These are phyloP conservation scores for Plectrocnemia conspersa DNA, from an alignment of 1,140 invertebrate genomes.

Conservation along the genomic window DNA sequence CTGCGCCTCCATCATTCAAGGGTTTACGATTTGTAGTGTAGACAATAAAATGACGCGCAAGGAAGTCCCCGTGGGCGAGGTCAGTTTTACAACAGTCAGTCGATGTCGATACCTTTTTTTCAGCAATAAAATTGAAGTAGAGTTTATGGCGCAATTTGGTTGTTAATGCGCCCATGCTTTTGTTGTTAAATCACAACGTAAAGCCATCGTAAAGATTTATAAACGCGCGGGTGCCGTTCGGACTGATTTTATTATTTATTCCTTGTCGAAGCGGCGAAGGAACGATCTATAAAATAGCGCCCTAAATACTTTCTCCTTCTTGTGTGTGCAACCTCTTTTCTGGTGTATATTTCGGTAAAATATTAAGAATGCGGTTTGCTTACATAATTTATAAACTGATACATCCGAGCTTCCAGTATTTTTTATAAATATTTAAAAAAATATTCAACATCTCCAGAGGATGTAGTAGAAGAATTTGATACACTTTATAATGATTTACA, in stretches of 20 bases:
- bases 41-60: constrained; percentile 34
- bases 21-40: constrained; percentile 32
- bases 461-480: too few relatives aligned
- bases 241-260: too few relatives aligned
- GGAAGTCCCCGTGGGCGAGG: constrained; percentile 25
- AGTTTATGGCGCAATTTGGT: constrained; percentile 34
- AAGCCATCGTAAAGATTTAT: constrained; percentile 35
- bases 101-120: constrained; percentile 36
- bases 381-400: too few relatives aligned
- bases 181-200: constrained; percentile 36
- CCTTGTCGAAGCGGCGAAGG: too few relatives aligned
- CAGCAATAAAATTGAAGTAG: constrained; percentile 35
- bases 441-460: too few relatives aligned
- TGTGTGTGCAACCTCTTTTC: too few relatives aligned
- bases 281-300: too few relatives aligned
- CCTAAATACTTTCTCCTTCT: constrained; percentile 31
- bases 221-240: constrained; percentile 25
- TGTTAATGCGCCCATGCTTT: constrained; percentile 34
- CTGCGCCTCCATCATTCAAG: constrained; percentile 10
- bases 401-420: too few relatives aligned
- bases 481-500: too few relatives aligned
- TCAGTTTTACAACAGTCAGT: constrained; percentile 35
- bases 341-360: too few relatives aligned
- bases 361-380: too few relatives aligned
- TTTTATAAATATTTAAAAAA: too few relatives aligned